Percentiles rank a stretch among this genome's conserved stretches.
These are phyloP conservation scores for Molossus molossus DNA, from an alignment of 2,797 vertebrate genomes.

Conservation along the genomic window DNA sequence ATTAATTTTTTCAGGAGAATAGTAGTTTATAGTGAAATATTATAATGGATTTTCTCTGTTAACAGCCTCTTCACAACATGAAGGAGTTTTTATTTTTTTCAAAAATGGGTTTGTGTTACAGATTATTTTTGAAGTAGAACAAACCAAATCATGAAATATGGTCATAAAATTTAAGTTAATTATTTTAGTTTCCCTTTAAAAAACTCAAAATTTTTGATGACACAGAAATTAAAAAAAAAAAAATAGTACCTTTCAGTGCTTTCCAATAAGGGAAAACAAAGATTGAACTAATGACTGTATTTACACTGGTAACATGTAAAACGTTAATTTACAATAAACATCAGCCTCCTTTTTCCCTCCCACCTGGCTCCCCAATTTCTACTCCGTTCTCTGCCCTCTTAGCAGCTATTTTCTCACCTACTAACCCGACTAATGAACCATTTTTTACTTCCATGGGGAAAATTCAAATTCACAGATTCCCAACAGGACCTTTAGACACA, in stretches of 20 bases:
- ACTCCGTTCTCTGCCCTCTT: not conserved
- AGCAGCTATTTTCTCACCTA: not conserved
- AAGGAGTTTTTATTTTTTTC: not conserved
- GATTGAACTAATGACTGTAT: not conserved
- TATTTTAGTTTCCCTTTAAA: conserved; percentile 38
- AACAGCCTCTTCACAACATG: not conserved
- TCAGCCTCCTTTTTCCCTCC: not conserved
- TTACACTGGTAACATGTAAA: not conserved
- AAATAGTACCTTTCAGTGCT: not conserved
- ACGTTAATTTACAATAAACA: not conserved
- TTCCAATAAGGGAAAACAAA: not conserved
- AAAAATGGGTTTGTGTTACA: not conserved
- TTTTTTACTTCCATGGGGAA: not conserved
- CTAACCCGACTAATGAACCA: conserved; percentile 22
- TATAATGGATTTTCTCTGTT: not conserved
- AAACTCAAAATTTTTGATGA: not conserved
- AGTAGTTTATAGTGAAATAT: not conserved
- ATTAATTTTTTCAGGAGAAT: not conserved
- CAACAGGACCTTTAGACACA: not conserved
- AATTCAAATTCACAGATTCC: not conserved
- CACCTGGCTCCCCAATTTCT: not conserved
- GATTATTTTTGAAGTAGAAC: not conserved
- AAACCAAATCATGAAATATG: conserved; percentile 12
- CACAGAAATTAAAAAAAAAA: conserved; percentile 30
- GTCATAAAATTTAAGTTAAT: not conserved